Percentiles rank a stretch among this genome's conserved stretches.
Conservation (phyloP, 2,797 vertebrate species). For the Halcyon badia region DNA sequence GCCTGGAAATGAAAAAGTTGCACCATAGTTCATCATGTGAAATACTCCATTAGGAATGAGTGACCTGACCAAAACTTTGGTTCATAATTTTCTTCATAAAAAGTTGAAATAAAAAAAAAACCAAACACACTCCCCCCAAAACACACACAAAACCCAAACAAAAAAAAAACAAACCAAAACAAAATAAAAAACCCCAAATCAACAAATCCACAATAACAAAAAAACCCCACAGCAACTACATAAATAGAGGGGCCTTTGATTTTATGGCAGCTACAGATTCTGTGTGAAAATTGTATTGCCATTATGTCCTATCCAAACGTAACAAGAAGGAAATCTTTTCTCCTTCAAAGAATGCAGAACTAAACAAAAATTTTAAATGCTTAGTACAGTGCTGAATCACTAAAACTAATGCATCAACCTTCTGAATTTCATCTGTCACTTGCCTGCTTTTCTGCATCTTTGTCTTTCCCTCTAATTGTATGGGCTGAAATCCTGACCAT, state of each 20-base stretch:
- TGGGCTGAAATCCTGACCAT: background rate
- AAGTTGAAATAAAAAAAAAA: background rate
- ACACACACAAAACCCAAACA: too few species aligned
- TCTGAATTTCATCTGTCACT: background rate
- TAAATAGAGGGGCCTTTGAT: background rate
- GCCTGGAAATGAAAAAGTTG: background rate
- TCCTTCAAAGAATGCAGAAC: background rate
- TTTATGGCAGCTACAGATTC: background rate
- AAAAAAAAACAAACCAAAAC: too few species aligned
- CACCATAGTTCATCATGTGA: background rate
- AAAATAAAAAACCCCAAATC: too few species aligned
- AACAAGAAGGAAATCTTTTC: background rate
- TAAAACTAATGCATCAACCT: background rate
- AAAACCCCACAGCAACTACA: too few species aligned
- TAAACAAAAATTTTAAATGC: background rate
- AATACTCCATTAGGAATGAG: background rate
- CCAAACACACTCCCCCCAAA: too few species aligned
- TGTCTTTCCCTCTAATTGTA: background rate
- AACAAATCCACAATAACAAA: too few species aligned
- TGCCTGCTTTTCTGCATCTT: background rate
- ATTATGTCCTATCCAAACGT: background rate
- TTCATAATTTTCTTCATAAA: background rate
- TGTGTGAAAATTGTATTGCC: background rate
- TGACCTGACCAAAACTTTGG: background rate
- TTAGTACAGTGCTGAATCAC: background rate